Evolutionary conservation across 2,113 vertebrate genomes (phyloP).

Genomic region (Labeo rohita): DNA sequence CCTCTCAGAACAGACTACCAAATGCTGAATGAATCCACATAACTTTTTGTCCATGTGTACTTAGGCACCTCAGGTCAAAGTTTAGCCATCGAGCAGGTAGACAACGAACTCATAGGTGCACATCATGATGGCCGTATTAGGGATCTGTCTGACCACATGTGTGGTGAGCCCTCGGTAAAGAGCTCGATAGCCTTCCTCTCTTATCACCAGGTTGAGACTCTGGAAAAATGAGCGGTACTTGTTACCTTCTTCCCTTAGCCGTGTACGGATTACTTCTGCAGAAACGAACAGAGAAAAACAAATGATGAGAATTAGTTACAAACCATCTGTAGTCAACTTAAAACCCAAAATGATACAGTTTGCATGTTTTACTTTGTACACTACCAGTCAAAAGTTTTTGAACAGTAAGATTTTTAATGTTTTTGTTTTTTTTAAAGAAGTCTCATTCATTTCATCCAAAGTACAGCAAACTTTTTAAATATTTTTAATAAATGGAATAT

Average conservation of each 20-base stretch:
- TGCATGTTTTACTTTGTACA: neutral
- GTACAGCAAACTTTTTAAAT: too few relatives aligned
- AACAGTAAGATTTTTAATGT: too few relatives aligned
- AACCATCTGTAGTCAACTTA: neutral
- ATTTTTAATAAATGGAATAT: too few relatives aligned
- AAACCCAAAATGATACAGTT: neutral
- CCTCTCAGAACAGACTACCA: neutral
- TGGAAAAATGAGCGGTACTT: conserved; percentile 96
- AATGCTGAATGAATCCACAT: neutral
- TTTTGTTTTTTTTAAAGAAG: too few relatives aligned
- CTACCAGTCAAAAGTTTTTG: neutral
- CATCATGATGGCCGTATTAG: conserved; percentile 99
- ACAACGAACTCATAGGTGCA: conserved; percentile 96
- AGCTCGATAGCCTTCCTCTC: conserved; percentile 91
- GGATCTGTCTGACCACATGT: conserved; percentile 95
- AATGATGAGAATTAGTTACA: neutral
- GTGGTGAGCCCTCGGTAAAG: conserved; percentile 96
- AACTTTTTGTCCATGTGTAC: neutral
- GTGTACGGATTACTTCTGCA: conserved; percentile 96
- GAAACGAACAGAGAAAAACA: conserved; percentile 17
- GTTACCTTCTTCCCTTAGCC: conserved; percentile 96
- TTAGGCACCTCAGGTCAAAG: neutral
- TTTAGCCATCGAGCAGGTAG: conserved; percentile 89
- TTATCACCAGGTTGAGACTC: conserved; percentile 86
- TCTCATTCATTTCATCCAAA: too few relatives aligned